Base-by-base conservation (phyloP, 2,113 vertebrate species). In the Thalassarche chlororhynchos region DNA sequence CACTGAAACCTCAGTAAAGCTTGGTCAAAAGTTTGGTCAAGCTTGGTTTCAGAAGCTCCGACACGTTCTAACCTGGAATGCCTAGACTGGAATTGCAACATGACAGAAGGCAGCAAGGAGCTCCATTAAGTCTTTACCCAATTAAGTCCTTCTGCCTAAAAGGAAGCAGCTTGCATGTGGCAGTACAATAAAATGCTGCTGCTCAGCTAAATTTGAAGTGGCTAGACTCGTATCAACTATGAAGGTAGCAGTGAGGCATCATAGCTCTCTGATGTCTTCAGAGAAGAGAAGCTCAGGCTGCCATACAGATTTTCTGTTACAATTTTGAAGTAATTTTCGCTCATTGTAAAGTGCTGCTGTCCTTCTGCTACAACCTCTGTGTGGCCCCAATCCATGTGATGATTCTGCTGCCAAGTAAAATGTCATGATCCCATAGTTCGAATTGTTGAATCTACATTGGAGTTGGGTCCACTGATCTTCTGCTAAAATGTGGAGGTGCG, bases 61-160 rank as follows among this genome's bases (percentile, higher is more conserved):
- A 93, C 60, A 84, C 4, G 1, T 89, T 92, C 80, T 92, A 85
- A 84, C 49, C 57, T 86, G 60, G 74, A 87, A 68, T 92, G 60
- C 81, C 82, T 95, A 36, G n/a, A 36, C 65, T 90, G 76, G 71
- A 95, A 55, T 42, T 86, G 93, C 77, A 97, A 92, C 7, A 31
- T 77, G 83, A 92, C 90, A 88, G 81, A 94, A 96, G 93, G 92
- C 95, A 96, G 93, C 84, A 82, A 85, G 90, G 79, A 91, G 58
- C 58, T 95, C 86, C 84, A 47, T 93, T 64, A 91, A 95, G 92
- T 88, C 78, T 93, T 70, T 54, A 92, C 42, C 89, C 87, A 89
- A 26, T 84, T 92, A 94, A 93, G 88, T 93, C 54, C 31, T 97
- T 96, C 81, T 93, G 91, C 88, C 88, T 95, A 88, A 88, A 97